A percentile compares a stretch with the other conserved stretches of the same genome.
phyloP scores from a whole-genome alignment of 2,888 invertebrate species.

The Matsumyia berberina region DNA sequence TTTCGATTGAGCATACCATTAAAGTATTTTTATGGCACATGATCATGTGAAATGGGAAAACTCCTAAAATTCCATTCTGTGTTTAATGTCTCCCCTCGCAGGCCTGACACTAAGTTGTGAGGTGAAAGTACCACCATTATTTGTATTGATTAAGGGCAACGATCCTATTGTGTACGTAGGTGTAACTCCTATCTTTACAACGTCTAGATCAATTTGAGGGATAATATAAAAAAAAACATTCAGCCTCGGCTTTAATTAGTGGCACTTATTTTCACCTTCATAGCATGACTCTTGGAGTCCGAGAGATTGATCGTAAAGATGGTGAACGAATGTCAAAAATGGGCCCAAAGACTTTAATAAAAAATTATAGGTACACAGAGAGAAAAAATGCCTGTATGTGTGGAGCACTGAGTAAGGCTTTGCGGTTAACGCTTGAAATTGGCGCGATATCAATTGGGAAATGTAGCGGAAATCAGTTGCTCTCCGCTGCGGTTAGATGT shows the following conservation, averaged over 20 bases:
- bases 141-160: constrained; percentile 49
- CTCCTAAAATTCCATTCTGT: constrained; percentile 46
- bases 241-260: constrained; percentile 57
- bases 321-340: constrained; percentile 46
- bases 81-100: constrained; percentile 17
- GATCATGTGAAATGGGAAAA: constrained; percentile 30
- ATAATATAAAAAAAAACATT: constrained; percentile 54
- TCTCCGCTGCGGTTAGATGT: neutral
- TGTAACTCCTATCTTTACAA: constrained; percentile 62
- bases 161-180: constrained; percentile 49
- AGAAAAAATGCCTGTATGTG: constrained; percentile 6
- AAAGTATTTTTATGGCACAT: constrained; percentile 51
- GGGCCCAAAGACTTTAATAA: constrained; percentile 28
- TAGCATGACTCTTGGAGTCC: constrained; percentile 34
- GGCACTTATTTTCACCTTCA: constrained; percentile 52
- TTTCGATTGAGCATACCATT: constrained; percentile 26
- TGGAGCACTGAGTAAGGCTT: neutral
- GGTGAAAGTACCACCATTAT: constrained; percentile 56
- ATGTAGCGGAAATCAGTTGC: neutral
- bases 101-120: constrained; percentile 5
- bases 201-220: constrained; percentile 34
- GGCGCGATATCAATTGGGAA: no score
- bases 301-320: constrained; percentile 58
- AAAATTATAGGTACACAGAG: neutral
- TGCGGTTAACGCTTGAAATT: neutral